Conservation (phyloP, 2,113 vertebrate genomes). For the Tursiops truncatus region DNA sequence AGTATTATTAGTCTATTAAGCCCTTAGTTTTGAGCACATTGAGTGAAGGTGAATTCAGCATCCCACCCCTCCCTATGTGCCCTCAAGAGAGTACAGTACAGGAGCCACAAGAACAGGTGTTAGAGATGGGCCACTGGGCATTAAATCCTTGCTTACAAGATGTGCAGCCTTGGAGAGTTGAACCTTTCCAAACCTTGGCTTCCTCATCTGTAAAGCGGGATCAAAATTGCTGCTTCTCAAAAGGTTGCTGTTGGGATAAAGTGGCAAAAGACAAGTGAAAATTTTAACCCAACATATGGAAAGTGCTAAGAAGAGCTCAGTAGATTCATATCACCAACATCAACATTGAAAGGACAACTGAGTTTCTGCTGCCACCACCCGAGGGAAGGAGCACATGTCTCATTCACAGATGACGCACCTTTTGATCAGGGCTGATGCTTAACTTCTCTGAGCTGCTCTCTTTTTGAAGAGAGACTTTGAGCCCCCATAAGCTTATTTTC, state of each 20-base stretch:
- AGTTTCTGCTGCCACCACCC: neutral
- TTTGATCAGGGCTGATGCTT: neutral
- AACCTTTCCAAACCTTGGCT: neutral
- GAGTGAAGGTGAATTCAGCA: fast-evolving
- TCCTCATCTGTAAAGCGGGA: neutral
- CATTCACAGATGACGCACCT: neutral
- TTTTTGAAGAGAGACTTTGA: neutral
- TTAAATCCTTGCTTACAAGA: neutral
- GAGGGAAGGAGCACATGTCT: fast-evolving
- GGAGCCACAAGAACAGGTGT: neutral
- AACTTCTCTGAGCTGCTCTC: neutral
- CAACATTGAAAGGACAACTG: fast-evolving
- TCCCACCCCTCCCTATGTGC: fast-evolving
- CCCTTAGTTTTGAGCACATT: neutral
- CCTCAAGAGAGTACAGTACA: neutral
- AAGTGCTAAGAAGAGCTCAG: neutral
- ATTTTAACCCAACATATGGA: no score
- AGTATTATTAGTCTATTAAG: neutral
- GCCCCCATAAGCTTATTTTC: neutral
- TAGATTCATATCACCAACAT: fast-evolving
- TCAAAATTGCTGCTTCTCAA: neutral
- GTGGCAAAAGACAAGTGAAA: neutral
- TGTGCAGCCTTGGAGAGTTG: neutral
- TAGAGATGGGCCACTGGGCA: fast-evolving
- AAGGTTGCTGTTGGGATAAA: neutral